Conservation (phyloP, 1,140 invertebrate species). For the Spodoptera litura region DNA sequence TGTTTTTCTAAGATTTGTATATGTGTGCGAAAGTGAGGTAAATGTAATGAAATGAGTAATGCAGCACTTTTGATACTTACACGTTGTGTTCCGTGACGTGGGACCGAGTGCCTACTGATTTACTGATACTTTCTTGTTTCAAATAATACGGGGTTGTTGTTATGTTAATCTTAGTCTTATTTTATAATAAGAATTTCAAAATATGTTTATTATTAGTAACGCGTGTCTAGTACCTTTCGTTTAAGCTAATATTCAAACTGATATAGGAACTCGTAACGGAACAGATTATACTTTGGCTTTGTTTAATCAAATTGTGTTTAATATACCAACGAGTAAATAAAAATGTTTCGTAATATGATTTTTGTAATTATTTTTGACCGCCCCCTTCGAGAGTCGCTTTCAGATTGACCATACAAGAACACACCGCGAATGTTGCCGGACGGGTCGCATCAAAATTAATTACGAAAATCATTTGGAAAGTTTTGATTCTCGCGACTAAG, state of each 20-base stretch:
- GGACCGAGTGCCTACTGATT: slow-evolving; percentile 35
- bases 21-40: slow-evolving; percentile 50
- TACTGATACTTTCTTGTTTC: slow-evolving; percentile 63
- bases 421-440: slow-evolving; percentile 69
- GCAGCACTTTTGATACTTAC: slow-evolving; percentile 56
- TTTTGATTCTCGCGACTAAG: slow-evolving; percentile 60
- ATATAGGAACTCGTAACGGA: slow-evolving; percentile 75
- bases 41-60: slow-evolving; percentile 47
- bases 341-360: slow-evolving; percentile 84
- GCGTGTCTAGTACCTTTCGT: slow-evolving; percentile 74
- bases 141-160: slow-evolving; percentile 77
- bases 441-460: slow-evolving; percentile 80
- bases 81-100: slow-evolving; percentile 48
- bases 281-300: slow-evolving; percentile 78
- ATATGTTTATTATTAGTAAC: slow-evolving; percentile 75
- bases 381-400: slow-evolving; percentile 68
- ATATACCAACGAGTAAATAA: slow-evolving; percentile 84
- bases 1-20: slow-evolving; percentile 55
- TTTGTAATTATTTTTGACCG: slow-evolving; percentile 85
- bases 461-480: slow-evolving; percentile 77
- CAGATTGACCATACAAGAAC: slow-evolving; percentile 73
- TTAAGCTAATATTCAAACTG: slow-evolving; percentile 74
- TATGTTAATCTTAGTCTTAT: slow-evolving; percentile 79
- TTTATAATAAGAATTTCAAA: slow-evolving; percentile 74
- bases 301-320: slow-evolving; percentile 84